Base-by-base conservation (phyloP, 35 echinoderm and acorn worm genomes). In the Stichopus chloronotus region DNA sequence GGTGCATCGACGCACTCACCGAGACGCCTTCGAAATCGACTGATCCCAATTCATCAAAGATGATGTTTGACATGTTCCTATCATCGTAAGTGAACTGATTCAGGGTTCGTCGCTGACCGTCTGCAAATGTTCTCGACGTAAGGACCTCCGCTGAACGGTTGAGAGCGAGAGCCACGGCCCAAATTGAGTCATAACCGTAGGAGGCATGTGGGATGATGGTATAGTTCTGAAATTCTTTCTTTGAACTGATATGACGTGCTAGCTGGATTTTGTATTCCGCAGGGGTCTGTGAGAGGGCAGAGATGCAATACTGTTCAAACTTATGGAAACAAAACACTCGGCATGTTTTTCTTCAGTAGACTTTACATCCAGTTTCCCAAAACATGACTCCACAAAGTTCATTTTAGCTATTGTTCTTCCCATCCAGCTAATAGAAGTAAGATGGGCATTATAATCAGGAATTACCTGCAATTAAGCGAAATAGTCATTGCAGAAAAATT, bases 141-240 rank as follows among this genome's bases (percentile, higher is more conserved):
- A 92, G 78, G 3, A 82, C 53, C 63, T 83, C 58, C 6, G 69
- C 54, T 71, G 87, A 52, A 30, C 11, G 6, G 22, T 89, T 89
- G 13, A 89, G 60, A 60, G 92, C 92, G 7, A 98, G 81, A 57
- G 96, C 96, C 25, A 94, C 90, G 57, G 96, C 88, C 96, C 96
- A 98, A 22, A 90, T 87, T 4, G 96, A 79, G 57, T 98, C 96
- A 77, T 98, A 98, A 8, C 94, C 96, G 65, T 93, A 95, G 24
- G 94, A 80, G 7, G 92, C 94, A 9, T 93, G 92, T 23, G 5
- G 8, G 21, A 71, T 71, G 21, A 89, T n/a, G 4, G 87, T 71
- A 63, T 89, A 89, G 13, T 61, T 43, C n/a, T 14, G 17, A 85
- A 85, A 85, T 17, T 65, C 52, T 5, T 71, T 12, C n/a, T 5